Evolutionary conservation across 1,140 invertebrate species (phyloP), one percentile per base, ranked within the genome.

Genomic region (Bombus soroeensis): DNA sequence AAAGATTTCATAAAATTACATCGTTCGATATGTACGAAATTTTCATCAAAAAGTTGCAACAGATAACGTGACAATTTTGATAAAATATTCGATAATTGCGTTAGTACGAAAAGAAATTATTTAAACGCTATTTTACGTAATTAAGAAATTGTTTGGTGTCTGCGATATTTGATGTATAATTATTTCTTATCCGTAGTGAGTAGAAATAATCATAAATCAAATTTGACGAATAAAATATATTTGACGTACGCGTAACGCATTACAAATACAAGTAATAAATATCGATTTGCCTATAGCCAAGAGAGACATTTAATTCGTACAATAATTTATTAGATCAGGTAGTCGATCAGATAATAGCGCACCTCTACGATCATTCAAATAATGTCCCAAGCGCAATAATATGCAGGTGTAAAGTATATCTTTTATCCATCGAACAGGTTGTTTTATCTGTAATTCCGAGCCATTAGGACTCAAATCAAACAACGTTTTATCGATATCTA

Each of bases 261-360:
- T 37, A n/a, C 28, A 39, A 76, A 39, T 76, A 34, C 18, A 12
- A 15, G 43, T 2, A n/a, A 76, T 47, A 76, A 76, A 76, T 59
- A 76, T 37, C 32, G 34, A 57, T 28, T 34, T 32, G 5, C 32
- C 53, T 13, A 2, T 10, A 8, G 47, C 18, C 41, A 34, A 13
- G 5, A 57, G 37, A 57, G 32, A 76, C 43, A 39, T 57, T 37
- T n/a, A 25, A 57, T 57, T 76, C 47, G 47, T 57, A 37, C 74
- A 28, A 57, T 76, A 76, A 76, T 76, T 76, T 76, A 76, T 76
- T 76, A 25, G 32, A 76, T 57, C 74, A 15, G 57, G 13, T 22
- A 28, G 25, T 32, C 72, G 72, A 57, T 76, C 47, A 57, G 74
- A 76, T 76, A 76, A 76, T 47, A 10, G 2, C 8, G 22, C 74